Conservation (phyloP, 2,888 invertebrate genomes). For the Microplitis manilae region DNA sequence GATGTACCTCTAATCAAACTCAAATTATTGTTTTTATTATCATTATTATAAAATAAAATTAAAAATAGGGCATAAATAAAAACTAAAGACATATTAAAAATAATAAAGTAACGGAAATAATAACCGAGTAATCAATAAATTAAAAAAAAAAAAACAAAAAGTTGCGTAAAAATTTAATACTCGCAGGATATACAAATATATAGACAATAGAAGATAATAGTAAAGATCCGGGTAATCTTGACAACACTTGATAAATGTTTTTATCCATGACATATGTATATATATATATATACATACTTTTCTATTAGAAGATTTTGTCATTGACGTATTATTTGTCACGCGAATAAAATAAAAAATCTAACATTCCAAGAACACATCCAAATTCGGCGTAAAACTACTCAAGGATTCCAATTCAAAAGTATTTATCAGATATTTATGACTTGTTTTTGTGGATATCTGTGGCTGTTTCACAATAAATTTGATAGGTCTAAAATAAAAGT, state of each 20-base stretch:
- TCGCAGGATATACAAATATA: neutral
- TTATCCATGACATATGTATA: constrained; percentile 28
- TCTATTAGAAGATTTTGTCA: constrained; percentile 22
- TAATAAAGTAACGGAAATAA: neutral
- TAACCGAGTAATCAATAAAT: constrained; percentile 4
- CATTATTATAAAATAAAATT: neutral
- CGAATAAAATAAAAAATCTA: constrained; percentile 40
- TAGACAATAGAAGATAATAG: constrained; percentile 21
- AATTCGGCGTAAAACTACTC: neutral
- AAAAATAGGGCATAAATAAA: neutral
- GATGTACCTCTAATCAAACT: no score
- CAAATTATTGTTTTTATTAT: no score
- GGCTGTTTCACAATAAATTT: neutral
- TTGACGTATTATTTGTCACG: constrained; percentile 24
- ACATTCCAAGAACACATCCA: constrained; percentile 47
- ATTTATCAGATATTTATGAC: neutral
- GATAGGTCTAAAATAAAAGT: neutral
- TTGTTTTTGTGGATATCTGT: neutral
- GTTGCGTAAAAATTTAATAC: constrained; percentile 17
- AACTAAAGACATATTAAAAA: neutral
- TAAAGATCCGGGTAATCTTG: constrained; percentile 18
- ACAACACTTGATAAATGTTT: constrained; percentile 7
- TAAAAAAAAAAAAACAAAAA: neutral
- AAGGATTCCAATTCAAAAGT: neutral
- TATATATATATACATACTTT: constrained; percentile 12